Base-by-base conservation (phyloP, 2,888 invertebrate species). In the Xestia xanthographa region DNA sequence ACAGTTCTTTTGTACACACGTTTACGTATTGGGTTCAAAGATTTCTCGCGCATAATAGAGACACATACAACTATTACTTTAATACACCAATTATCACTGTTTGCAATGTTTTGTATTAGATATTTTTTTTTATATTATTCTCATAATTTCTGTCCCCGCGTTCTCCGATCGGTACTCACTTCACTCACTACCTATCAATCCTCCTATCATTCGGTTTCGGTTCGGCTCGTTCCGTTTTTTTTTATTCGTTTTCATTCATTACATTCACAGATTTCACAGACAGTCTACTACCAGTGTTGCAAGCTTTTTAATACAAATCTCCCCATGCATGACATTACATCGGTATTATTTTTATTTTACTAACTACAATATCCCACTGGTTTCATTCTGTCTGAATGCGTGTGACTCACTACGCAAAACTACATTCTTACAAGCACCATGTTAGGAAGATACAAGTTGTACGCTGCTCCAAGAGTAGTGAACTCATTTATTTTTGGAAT, bases 1-100 rank as follows among this genome's bases (percentile, higher is more conserved):
- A 82, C 77, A 79, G 75, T 82, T 79, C 69, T 85, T 75, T 75
- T 76, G 67, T 65, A 73, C 79, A 85, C 75, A 83, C 77, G 75
- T 86, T 76, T 77, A 87, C 82, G 63, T 74, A 34, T 66, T 67
- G 74, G 71, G 79, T 78, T 70, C 26, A 80, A 80, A 79, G 43
- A 72, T 70, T 71, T 65, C 74, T 85, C 63, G 48, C 75, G 80
- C 84, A 80, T 84, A 77, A 26, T 77, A 79, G 6, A 72, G 22
- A 72, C 75, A 78, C 73, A 65, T 66, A 41, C 17, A 75, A 66
- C 41, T 70, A 58, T 72, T 77, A 69, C 17, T 73, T 56, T 48
- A 63, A 58, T 76, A 12, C 74, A 79, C 77, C 4, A 72, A 72
- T 11, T 72, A 72, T 45, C 77, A 85, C 85, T 84, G 58, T 67